Conservation (phyloP, 2,797 vertebrate genomes). For the Sebastes vulpes region DNA sequence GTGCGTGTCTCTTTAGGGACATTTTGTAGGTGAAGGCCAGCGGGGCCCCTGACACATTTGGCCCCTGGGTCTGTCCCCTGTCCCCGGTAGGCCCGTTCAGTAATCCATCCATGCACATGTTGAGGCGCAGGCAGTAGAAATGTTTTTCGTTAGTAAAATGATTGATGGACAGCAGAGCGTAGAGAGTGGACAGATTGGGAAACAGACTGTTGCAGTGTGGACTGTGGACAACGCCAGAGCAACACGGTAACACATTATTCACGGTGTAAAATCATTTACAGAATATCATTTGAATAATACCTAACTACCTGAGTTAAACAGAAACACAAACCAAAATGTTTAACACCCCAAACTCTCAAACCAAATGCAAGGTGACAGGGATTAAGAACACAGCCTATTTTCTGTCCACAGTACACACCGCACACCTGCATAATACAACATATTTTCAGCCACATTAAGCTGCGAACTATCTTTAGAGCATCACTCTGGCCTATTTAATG, state of each 20-base stretch:
- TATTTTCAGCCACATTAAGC: conserved; percentile 27
- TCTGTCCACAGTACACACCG: neutral
- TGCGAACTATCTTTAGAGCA: conserved; percentile 22
- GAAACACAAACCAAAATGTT: neutral
- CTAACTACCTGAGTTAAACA: neutral
- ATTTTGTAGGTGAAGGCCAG: no score
- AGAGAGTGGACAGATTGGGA: conserved; percentile 50
- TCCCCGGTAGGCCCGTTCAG: no score
- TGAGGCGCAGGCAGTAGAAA: neutral
- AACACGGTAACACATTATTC: conserved; percentile 3
- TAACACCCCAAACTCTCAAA: neutral
- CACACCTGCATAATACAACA: conserved; percentile 31
- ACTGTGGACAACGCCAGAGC: conserved; percentile 19
- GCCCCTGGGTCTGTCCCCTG: no score
- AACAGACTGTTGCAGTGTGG: conserved; percentile 37
- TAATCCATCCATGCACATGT: neutral
- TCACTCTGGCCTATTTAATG: conserved; percentile 52
- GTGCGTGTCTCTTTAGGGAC: no score
- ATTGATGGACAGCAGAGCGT: neutral
- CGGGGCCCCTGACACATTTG: no score
- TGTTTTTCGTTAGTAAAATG: neutral
- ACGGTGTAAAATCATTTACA: neutral
- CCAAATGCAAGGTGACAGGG: conserved; percentile 10
- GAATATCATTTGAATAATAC: neutral
- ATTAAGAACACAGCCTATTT: conserved; percentile 13